Conservation (phyloP, 2,888 invertebrate genomes). For the Stomorhina lunata region DNA sequence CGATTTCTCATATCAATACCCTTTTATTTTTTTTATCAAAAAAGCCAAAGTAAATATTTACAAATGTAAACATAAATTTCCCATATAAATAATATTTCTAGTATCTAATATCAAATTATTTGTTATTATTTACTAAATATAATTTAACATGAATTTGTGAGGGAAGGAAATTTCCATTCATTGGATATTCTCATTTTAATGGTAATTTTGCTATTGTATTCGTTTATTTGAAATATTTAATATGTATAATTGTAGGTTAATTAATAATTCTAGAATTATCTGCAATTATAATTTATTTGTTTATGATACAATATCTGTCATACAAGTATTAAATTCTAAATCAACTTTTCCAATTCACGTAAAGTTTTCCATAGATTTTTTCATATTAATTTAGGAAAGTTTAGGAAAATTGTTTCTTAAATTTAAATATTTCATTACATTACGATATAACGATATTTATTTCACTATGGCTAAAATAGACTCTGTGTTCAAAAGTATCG, state of each 20-base stretch:
- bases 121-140: background rate
- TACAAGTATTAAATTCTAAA: background rate
- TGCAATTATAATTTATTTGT: background rate
- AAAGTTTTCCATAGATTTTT: background rate
- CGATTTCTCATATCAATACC: background rate
- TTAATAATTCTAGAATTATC: background rate
- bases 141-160: conserved; percentile 22
- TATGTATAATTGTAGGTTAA: background rate
- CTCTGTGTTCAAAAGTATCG: too few species aligned
- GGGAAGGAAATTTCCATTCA: conserved; percentile 51
- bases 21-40: background rate
- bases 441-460: too few species aligned
- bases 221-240: too few species aligned
- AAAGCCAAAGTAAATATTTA: conserved; percentile 24
- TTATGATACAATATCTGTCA: background rate
- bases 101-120: background rate
- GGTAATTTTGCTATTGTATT: too few species aligned
- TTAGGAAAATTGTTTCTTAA: too few species aligned
- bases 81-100: background rate
- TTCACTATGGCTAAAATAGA: too few species aligned
- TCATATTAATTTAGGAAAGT: background rate
- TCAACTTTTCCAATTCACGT: background rate
- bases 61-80: conserved; percentile 17
- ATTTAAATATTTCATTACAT: too few species aligned
- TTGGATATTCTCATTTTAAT: conserved; percentile 15